phyloP scores from a whole-genome alignment of 2,888 invertebrate species.

The Limnephilus marmoratus region DNA sequence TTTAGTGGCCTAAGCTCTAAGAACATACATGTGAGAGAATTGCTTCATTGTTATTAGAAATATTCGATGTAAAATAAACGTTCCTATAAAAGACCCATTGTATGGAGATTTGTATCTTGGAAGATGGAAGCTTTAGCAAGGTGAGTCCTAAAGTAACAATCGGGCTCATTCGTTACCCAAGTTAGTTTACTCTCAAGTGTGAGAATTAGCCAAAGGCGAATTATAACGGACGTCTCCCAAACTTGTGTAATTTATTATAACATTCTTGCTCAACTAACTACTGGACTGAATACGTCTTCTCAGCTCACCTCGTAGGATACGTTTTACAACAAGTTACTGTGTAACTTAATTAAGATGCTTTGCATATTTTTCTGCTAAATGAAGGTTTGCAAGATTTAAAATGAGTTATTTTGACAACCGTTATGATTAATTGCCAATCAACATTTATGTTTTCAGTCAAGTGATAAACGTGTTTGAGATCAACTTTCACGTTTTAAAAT shows the following conservation, averaged over 20 bases:
- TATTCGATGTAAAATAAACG: slow-evolving; percentile 53
- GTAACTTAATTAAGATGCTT: slow-evolving; percentile 6
- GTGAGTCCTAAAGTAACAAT: slow-evolving; percentile 19
- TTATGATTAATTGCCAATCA: not conserved
- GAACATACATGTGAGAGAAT: slow-evolving; percentile 33
- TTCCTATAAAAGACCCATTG: slow-evolving; percentile 43
- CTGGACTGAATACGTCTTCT: not conserved
- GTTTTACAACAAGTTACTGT: not conserved
- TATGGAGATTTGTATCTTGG: slow-evolving; percentile 41
- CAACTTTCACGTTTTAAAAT: not conserved
- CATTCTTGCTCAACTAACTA: not conserved
- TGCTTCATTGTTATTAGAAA: slow-evolving; percentile 37
- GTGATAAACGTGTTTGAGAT: not conserved
- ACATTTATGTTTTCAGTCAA: not conserved
- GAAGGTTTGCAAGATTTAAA: not conserved
- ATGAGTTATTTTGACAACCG: not conserved
- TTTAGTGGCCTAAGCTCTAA: not conserved
- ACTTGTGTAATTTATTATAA: slow-evolving; percentile 2
- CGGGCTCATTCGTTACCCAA: slow-evolving; percentile 12
- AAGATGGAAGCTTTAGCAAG: slow-evolving; percentile 37
- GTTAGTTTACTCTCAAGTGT: slow-evolving; percentile 11
- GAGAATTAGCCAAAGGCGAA: slow-evolving; percentile 41
- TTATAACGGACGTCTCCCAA: slow-evolving; percentile 34
- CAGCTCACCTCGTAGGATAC: not conserved
- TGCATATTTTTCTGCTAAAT: not conserved